Conservation (phyloP, 92 coral and sea anemone species). For the Scolanthus callimorphus region DNA sequence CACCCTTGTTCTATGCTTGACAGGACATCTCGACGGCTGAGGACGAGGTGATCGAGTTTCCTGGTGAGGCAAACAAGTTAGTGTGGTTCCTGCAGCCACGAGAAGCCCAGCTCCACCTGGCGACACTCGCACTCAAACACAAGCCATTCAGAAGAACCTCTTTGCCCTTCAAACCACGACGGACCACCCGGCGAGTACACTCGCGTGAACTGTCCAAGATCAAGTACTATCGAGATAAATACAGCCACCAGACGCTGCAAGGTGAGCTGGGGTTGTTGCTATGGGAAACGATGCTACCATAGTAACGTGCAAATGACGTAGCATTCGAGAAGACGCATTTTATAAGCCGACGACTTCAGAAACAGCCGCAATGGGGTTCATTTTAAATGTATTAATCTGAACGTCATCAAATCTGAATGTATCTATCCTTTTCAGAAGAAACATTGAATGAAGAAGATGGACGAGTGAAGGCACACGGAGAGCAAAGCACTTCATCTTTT, state of each 20-base stretch:
- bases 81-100: constrained; percentile 79
- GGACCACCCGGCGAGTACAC: constrained; percentile 8
- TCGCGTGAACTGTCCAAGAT: not conserved
- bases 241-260: not conserved
- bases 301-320: too few relatives aligned
- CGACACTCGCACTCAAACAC: constrained; percentile 52
- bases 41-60: constrained; percentile 61
- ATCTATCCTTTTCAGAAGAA: too few relatives aligned
- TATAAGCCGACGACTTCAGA: too few relatives aligned
- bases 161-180: constrained; percentile 49
- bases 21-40: constrained; percentile 64
- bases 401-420: too few relatives aligned
- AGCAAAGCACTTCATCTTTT: too few relatives aligned
- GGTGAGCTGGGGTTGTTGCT: constrained; percentile 1
- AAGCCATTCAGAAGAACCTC: constrained; percentile 55
- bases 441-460: too few relatives aligned
- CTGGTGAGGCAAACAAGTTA: constrained; percentile 40
- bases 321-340: too few relatives aligned
- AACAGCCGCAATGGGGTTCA: too few relatives aligned
- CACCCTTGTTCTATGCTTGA: too few relatives aligned
- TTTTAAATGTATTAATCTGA: too few relatives aligned
- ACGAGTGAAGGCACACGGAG: too few relatives aligned
- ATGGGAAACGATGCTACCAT: too few relatives aligned
- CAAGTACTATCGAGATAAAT: constrained; percentile 1
- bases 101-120: constrained; percentile 69